These are phyloP conservation scores for Arizona elegans DNA, from an alignment of 2,113 vertebrate genomes.

Conservation along the genomic window DNA sequence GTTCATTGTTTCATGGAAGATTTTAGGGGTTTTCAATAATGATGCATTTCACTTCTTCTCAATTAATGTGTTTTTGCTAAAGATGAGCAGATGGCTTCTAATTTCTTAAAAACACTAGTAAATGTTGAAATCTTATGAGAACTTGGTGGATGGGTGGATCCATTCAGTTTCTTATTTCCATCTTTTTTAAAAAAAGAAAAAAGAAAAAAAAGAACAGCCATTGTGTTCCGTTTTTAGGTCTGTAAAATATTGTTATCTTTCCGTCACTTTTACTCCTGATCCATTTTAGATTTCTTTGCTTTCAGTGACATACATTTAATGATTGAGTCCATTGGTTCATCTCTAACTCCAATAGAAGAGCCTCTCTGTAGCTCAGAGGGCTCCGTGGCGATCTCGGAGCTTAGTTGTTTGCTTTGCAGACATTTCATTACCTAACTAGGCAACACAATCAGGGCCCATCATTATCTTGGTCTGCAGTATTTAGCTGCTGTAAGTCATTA, in stretches of 20 bases:
- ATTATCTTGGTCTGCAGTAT: not conserved
- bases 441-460: not conserved
- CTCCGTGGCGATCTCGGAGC: not conserved
- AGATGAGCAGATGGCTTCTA: not conserved
- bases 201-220: not conserved
- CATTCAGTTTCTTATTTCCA: not conserved
- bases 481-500: not conserved
- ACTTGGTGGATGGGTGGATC: not conserved
- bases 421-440: not conserved
- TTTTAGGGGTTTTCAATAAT: not conserved
- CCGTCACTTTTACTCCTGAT: not conserved
- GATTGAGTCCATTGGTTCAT: not conserved
- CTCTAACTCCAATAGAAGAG: not conserved
- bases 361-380: not conserved
- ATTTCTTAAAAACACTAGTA: not conserved
- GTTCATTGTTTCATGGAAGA: not conserved
- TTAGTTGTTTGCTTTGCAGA: not conserved
- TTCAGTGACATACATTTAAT: not conserved
- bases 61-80: constrained; percentile 1
- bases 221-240: not conserved
- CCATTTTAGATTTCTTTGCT: not conserved
- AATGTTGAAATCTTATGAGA: not conserved
- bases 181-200: not conserved
- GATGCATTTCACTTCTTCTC: not conserved
- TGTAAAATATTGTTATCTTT: no score